A percentile compares a stretch with the other conserved stretches of the same genome.
These are phyloP conservation scores for Drosophila auraria DNA, from an alignment of 1,140 invertebrate genomes.

Conservation along the genomic window DNA sequence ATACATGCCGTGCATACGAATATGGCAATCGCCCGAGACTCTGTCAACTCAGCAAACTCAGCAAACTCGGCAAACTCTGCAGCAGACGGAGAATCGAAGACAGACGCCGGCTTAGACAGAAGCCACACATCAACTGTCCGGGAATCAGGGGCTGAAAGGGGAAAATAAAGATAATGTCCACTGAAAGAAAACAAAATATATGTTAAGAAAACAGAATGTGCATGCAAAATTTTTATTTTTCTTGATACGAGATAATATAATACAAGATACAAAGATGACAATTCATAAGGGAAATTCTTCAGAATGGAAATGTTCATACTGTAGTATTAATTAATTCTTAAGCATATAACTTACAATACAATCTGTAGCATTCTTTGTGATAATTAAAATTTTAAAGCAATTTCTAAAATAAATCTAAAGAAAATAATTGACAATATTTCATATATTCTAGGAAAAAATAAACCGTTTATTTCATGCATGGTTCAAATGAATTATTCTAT, in stretches of 20 bases:
- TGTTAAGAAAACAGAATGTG: neutral
- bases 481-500: neutral
- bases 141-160: conserved; percentile 13
- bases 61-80: conserved; percentile 12
- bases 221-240: neutral
- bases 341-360: no score
- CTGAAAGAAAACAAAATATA: conserved; percentile 2
- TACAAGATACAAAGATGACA: no score
- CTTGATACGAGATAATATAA: no score
- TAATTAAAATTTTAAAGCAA: no score
- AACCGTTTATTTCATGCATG: neutral
- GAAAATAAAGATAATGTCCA: conserved; percentile 11
- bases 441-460: neutral
- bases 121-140: conserved; percentile 63
- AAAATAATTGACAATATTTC: no score
- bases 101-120: conserved; percentile 21
- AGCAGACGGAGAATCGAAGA: conserved; percentile 6
- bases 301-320: no score
- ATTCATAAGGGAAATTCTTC: neutral
- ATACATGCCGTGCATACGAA: conserved; percentile 76
- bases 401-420: neutral
- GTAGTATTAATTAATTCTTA: neutral
- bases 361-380: no score
- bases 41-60: conserved; percentile 4
- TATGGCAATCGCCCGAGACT: conserved; percentile 40